These are phyloP conservation scores for Corythaixoides concolor DNA, from an alignment of 2,113 vertebrate genomes.

Conservation along the genomic window DNA sequence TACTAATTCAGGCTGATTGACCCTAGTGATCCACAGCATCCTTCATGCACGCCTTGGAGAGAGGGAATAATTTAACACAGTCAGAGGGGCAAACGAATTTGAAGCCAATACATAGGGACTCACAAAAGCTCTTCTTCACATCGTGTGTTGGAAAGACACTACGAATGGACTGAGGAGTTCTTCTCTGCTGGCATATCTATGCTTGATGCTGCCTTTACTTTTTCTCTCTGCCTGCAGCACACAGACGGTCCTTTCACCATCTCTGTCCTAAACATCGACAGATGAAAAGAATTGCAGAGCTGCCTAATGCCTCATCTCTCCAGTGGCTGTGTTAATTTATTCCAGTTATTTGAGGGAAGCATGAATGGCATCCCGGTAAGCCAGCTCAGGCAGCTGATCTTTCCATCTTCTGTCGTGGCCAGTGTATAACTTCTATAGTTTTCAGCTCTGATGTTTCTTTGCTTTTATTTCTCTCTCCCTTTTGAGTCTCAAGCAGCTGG, in stretches of 20 bases:
- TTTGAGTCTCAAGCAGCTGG: neutral
- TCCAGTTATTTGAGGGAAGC: constrained; percentile 45
- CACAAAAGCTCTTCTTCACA: constrained; percentile 7
- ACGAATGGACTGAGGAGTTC: neutral
- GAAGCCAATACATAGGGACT: neutral
- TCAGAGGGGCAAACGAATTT: neutral
- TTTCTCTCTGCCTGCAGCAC: neutral
- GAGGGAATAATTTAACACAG: neutral
- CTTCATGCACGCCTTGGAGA: neutral
- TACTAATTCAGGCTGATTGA: neutral
- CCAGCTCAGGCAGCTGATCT: constrained; percentile 12
- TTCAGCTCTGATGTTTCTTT: neutral
- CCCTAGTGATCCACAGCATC: neutral
- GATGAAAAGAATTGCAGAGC: neutral
- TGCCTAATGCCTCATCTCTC: neutral
- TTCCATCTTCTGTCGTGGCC: neutral
- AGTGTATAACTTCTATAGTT: neutral
- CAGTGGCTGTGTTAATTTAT: constrained; percentile 23
- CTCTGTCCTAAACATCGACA: neutral
- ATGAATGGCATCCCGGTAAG: constrained; percentile 31
- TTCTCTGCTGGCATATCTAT: neutral
- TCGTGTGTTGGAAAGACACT: neutral
- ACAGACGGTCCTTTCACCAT: neutral
- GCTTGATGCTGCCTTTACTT: neutral
- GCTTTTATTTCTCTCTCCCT: neutral